Evolutionary conservation across 2,797 vertebrate genomes (phyloP).

Genomic region (Pipistrellus nathusii): DNA sequence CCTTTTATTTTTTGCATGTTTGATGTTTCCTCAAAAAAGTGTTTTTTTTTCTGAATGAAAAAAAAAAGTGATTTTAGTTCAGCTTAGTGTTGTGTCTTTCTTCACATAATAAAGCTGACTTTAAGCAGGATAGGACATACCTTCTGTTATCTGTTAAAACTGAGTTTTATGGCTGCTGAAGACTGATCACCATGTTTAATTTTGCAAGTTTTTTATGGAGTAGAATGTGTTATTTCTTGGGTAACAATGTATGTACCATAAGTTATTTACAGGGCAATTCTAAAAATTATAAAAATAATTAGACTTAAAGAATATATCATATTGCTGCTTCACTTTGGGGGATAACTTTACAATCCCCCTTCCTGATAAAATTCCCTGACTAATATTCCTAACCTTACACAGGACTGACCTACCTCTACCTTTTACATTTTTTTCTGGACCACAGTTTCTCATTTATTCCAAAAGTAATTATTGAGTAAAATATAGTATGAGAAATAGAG

Average conservation of each 20-base stretch:
- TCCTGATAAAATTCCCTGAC: not conserved
- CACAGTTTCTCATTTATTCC: not conserved
- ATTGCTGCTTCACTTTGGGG: not conserved
- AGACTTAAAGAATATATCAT: not conserved
- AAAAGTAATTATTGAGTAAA: not conserved
- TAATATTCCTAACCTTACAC: not conserved
- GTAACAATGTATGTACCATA: not conserved
- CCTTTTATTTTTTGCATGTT: constrained; percentile 67
- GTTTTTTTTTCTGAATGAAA: constrained; percentile 23
- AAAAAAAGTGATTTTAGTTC: constrained; percentile 44
- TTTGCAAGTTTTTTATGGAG: not conserved
- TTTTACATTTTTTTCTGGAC: not conserved
- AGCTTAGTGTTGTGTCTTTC: constrained; percentile 56
- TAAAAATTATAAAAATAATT: constrained; percentile 24
- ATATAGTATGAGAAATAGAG: not conserved
- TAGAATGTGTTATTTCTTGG: not conserved
- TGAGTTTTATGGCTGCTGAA: not conserved
- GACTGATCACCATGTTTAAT: not conserved
- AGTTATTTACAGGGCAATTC: not conserved
- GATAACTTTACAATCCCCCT: not conserved
- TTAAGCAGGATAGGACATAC: not conserved
- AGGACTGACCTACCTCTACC: not conserved
- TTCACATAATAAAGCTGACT: constrained; percentile 21
- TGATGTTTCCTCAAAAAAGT: constrained; percentile 67
- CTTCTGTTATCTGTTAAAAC: not conserved